Conservation (phyloP, 2,113 vertebrate genomes). For the Pterocles gutturalis region DNA sequence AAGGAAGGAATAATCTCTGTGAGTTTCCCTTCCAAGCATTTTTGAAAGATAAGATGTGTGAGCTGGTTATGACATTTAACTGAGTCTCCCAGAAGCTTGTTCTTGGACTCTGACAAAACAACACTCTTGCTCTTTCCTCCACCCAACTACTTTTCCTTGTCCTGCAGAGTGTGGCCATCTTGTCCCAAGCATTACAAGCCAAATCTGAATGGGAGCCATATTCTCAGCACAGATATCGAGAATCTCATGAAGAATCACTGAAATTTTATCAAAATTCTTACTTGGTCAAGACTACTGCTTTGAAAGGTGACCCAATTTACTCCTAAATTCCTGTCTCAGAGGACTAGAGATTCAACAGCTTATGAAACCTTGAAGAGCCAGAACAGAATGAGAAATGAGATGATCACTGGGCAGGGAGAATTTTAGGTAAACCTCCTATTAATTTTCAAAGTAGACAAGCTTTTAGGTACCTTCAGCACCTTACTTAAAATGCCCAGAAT, state of each 20-base stretch:
- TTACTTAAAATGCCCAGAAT: background rate
- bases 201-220: background rate
- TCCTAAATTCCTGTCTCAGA: background rate
- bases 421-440: background rate
- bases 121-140: background rate
- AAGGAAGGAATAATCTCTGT: background rate
- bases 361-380: background rate
- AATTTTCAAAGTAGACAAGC: background rate
- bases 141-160: background rate
- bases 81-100: background rate
- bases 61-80: background rate
- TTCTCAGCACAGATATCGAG: background rate
- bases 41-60: background rate
- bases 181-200: background rate
- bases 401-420: background rate
- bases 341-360: background rate
- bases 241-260: background rate
- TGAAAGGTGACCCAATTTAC: background rate
- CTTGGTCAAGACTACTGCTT: background rate
- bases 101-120: background rate
- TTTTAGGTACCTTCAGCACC: background rate
- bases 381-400: background rate
- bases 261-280: background rate
- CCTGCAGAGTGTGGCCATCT: background rate
- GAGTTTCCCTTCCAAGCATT: accelerated